phyloP scores from a whole-genome alignment of 2,113 vertebrate genomes.

The Rhynchomys soricoides region DNA sequence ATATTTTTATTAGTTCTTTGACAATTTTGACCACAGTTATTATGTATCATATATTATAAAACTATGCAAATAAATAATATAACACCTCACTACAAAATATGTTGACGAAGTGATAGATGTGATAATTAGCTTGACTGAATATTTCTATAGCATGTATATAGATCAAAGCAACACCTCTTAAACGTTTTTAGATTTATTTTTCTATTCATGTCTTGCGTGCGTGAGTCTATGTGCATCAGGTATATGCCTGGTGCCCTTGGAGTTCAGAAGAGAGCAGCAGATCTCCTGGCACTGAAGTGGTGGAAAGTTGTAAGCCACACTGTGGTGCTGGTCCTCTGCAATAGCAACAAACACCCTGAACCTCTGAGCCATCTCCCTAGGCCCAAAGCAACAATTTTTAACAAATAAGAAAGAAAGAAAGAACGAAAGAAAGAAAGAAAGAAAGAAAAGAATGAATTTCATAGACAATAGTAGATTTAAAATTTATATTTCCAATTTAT shows the following conservation, averaged over 20 bases:
- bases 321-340: background rate
- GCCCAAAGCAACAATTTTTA: background rate
- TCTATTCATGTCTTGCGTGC: background rate
- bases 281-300: background rate
- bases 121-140: background rate
- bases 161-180: background rate
- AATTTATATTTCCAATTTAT: background rate
- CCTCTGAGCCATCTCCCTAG: background rate
- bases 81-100: background rate
- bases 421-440: no score
- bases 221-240: background rate
- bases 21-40: background rate
- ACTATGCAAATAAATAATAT: background rate
- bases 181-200: background rate
- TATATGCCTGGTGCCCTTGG: background rate
- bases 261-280: background rate
- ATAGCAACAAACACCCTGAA: background rate
- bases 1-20: background rate
- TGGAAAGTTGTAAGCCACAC: background rate
- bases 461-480: background rate
- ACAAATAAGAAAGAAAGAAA: background rate
- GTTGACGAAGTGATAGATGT: background rate
- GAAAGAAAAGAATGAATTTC: background rate
- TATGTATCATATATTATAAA: background rate
- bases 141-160: background rate